phyloP scores from a whole-genome alignment of 2,888 invertebrate species.

The Drosophila infuscata region DNA sequence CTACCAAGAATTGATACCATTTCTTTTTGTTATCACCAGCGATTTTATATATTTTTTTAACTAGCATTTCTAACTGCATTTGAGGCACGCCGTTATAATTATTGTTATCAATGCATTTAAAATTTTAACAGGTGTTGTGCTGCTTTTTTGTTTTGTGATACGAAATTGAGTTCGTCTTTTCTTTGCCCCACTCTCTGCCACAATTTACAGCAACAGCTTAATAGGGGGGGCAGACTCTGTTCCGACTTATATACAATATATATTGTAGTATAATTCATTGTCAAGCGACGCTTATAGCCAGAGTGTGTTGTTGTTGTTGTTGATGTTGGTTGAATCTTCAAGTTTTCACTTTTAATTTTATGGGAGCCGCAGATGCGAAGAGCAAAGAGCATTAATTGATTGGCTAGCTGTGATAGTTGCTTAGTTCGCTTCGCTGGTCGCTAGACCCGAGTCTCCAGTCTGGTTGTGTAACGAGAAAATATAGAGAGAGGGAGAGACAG shows the following conservation, averaged over 20 bases:
- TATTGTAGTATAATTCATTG: conserved; percentile 64
- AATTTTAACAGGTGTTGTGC: conserved; percentile 23
- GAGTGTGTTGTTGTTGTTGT: conserved; percentile 21
- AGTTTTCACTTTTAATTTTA: conserved; percentile 54
- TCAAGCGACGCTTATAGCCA: conserved; percentile 51
- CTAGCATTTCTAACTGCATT: conserved; percentile 20
- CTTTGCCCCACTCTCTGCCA: conserved; percentile 19
- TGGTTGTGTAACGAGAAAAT: conserved; percentile 50
- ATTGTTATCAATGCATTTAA: conserved; percentile 46
- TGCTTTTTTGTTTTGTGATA: conserved; percentile 13
- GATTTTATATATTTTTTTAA: conserved; percentile 1
- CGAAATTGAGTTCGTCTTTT: conserved; percentile 5
- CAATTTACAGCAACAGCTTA: conserved; percentile 37
- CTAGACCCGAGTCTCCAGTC: conserved; percentile 1
- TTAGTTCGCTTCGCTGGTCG: conserved; percentile 57
- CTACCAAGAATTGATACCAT: not conserved
- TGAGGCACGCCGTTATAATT: not conserved
- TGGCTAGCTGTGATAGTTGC: conserved; percentile 61
- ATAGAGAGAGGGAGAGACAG: not conserved
- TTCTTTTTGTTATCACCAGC: conserved; percentile 6
- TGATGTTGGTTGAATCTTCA: conserved; percentile 12
- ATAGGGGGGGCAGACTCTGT: conserved; percentile 4
- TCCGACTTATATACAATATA: conserved; percentile 10
- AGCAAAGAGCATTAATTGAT: conserved; percentile 76
- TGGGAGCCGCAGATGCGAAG: conserved; percentile 41